A percentile compares a stretch with the other conserved stretches of the same genome.
Conservation (phyloP, 2,113 vertebrate species). For the Anguilla japonica region DNA sequence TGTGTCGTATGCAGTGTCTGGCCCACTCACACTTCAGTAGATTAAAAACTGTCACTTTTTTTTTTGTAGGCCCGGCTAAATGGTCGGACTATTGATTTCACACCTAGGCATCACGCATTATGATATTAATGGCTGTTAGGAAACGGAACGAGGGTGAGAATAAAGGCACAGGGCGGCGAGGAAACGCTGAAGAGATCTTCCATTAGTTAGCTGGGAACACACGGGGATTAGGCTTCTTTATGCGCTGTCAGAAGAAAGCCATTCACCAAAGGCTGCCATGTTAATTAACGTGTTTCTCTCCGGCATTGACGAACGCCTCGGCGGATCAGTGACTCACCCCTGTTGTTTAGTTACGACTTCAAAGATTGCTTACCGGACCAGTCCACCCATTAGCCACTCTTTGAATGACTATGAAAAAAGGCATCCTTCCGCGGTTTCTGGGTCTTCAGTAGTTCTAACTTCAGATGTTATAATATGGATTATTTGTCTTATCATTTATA, state of each 20-base stretch:
- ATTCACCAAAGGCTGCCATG: constrained; percentile 41
- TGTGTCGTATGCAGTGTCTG: constrained; percentile 17
- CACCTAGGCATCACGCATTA: constrained; percentile 49
- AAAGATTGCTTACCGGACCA: constrained; percentile 37
- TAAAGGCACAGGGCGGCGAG: constrained; percentile 52
- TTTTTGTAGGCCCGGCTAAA: not conserved
- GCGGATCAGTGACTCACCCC: constrained; percentile 44
- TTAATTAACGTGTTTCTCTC: constrained; percentile 60
- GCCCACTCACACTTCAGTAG: not conserved
- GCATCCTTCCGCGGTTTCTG: not conserved
- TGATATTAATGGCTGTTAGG: constrained; percentile 43
- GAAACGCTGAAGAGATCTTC: constrained; percentile 55
- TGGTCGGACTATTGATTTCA: constrained; percentile 38
- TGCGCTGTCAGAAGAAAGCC: constrained; percentile 44
- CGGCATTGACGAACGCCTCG: constrained; percentile 26
- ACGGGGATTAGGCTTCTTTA: constrained; percentile 44
- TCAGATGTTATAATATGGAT: constrained; percentile 1
- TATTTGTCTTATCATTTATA: not conserved
- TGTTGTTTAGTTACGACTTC: constrained; percentile 45
- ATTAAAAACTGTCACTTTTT: constrained; percentile 18
- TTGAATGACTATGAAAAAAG: not conserved
- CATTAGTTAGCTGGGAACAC: constrained; percentile 55
- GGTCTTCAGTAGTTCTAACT: not conserved
- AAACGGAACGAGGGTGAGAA: constrained; percentile 54
- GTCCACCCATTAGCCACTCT: constrained; percentile 29